phyloP scores from a whole-genome alignment of 2,888 invertebrate genomes.

The Strigamia maritima region DNA sequence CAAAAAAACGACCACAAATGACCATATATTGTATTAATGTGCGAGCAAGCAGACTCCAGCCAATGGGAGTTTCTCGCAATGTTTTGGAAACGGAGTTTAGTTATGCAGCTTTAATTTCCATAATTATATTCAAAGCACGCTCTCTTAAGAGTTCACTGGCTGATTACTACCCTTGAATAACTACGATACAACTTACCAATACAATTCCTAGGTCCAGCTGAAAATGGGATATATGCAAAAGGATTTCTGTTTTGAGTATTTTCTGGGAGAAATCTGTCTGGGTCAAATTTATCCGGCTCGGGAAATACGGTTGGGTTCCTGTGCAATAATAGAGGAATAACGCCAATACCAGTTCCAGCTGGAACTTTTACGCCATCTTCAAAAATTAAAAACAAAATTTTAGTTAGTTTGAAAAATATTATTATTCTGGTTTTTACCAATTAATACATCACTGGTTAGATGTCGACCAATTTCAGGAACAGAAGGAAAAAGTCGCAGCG shows the following conservation, averaged over 20 bases:
- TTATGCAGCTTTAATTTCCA: too few relatives aligned
- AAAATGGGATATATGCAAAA: slow-evolving; percentile 54
- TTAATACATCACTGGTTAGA: neutral
- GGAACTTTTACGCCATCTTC: neutral
- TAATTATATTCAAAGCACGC: too few relatives aligned
- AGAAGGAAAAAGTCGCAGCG: neutral
- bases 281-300: slow-evolving; percentile 69
- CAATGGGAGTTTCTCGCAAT: too few relatives aligned
- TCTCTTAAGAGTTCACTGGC: too few relatives aligned
- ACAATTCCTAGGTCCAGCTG: slow-evolving; percentile 52
- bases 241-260: slow-evolving; percentile 68
- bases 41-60: too few relatives aligned
- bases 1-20: too few relatives aligned
- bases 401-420: neutral
- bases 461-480: neutral
- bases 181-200: neutral
- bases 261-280: slow-evolving; percentile 72
- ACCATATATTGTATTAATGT: too few relatives aligned
- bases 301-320: slow-evolving; percentile 63
- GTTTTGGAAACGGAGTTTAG: too few relatives aligned
- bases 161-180: too few relatives aligned
- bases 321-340: slow-evolving; percentile 57
- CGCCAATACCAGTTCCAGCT: neutral
- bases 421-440: neutral
- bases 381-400: neutral